These are phyloP conservation scores for Papilio polyxenes DNA, from an alignment of 1,140 invertebrate species.

Conservation along the genomic window DNA sequence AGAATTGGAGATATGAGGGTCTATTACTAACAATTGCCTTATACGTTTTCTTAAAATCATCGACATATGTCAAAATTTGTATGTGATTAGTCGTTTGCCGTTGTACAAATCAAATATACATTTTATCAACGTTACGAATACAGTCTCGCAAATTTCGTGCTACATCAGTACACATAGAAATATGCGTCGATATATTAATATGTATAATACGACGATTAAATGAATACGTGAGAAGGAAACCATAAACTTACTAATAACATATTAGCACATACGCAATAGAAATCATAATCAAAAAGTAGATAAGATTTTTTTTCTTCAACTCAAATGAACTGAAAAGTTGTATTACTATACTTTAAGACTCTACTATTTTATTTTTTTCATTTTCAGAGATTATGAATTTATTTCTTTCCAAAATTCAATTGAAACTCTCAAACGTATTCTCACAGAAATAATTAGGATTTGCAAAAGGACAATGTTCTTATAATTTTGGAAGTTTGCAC, in stretches of 20 bases:
- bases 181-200: too few relatives aligned
- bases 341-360: neutral
- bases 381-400: neutral
- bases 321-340: neutral
- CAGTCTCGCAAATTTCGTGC: too few relatives aligned
- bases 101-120: too few relatives aligned
- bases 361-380: neutral
- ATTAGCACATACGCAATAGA: too few relatives aligned
- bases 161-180: too few relatives aligned
- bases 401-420: neutral
- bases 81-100: too few relatives aligned
- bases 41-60: neutral
- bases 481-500: constrained; percentile 24
- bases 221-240: too few relatives aligned
- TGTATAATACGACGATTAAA: too few relatives aligned
- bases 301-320: neutral
- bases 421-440: constrained; percentile 2
- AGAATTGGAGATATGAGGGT: neutral
- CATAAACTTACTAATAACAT: too few relatives aligned
- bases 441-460: constrained; percentile 27
- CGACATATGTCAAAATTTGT: too few relatives aligned
- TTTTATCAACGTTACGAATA: too few relatives aligned
- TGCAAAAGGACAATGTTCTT: constrained; percentile 30
- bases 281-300: too few relatives aligned
- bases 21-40: neutral